phyloP scores from a whole-genome alignment of 2,888 invertebrate species.

The Gymnosoma rotundatum region DNA sequence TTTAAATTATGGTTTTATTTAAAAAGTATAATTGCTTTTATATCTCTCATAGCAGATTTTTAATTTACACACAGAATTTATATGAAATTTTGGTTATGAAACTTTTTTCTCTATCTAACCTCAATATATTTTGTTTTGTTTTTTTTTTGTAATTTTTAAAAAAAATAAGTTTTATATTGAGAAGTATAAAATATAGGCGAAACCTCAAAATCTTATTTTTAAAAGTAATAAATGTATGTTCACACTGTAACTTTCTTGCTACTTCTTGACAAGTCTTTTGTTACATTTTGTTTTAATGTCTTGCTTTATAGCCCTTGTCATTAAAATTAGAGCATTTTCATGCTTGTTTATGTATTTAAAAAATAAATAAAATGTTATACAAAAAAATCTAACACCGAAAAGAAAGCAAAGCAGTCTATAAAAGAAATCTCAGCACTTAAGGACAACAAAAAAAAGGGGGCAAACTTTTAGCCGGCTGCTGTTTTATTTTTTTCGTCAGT shows the following conservation, averaged over 20 bases:
- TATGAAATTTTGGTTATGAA: too few relatives aligned
- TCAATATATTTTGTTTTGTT: neutral
- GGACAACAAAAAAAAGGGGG: slow-evolving; percentile 42
- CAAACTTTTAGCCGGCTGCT: slow-evolving; percentile 62
- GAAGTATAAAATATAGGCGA: too few relatives aligned
- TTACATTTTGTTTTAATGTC: slow-evolving; percentile 40
- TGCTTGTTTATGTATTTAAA: slow-evolving; percentile 60
- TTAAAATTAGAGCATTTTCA: slow-evolving; percentile 59
- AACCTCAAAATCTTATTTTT: neutral
- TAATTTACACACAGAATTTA: too few relatives aligned
- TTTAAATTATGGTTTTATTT: neutral
- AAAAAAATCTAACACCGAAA: slow-evolving; percentile 35
- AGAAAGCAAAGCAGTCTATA: slow-evolving; percentile 53
- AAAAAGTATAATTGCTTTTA: too few relatives aligned
- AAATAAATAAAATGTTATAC: slow-evolving; percentile 26
- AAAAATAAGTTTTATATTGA: neutral
- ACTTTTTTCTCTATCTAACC: too few relatives aligned
- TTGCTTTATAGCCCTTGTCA: slow-evolving; percentile 24
- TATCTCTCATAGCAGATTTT: too few relatives aligned
- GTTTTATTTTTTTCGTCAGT: slow-evolving; percentile 24
- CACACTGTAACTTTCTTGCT: slow-evolving; percentile 12
- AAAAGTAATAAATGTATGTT: neutral
- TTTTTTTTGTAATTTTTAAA: neutral
- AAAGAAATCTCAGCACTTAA: slow-evolving; percentile 65
- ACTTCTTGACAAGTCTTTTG: slow-evolving; percentile 9